These are phyloP conservation scores for Paralichthys olivaceus DNA, from an alignment of 2,113 vertebrate genomes.

Conservation along the genomic window DNA sequence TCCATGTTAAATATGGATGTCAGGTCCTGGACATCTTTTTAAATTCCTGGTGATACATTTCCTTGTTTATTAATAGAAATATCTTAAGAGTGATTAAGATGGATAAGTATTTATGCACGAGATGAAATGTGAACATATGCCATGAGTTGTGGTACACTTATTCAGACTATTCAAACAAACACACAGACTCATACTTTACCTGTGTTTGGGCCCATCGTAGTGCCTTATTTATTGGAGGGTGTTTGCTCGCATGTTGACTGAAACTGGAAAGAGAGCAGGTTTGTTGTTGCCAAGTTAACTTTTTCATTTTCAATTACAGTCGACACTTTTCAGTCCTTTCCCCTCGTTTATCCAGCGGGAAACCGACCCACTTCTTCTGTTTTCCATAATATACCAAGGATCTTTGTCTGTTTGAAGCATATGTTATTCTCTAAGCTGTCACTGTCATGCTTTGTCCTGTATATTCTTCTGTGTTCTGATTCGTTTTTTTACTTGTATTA, in stretches of 20 bases:
- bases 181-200: conserved; percentile 12
- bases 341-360: conserved; percentile 15
- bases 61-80: conserved; percentile 69
- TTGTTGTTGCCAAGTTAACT: conserved; percentile 44
- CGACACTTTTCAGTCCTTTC: conserved; percentile 21
- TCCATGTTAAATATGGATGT: conserved; percentile 40
- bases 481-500: conserved; percentile 89
- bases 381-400: conserved; percentile 53
- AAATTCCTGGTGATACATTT: conserved; percentile 61
- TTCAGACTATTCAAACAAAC: conserved; percentile 42
- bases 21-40: conserved; percentile 39
- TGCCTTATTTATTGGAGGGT: conserved; percentile 78
- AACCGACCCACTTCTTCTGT: conserved; percentile 6
- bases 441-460: conserved; percentile 82
- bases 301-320: conserved; percentile 30
- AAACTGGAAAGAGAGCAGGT: conserved; percentile 67
- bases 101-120: conserved; percentile 79
- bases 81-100: conserved; percentile 75
- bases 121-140: conserved; percentile 72
- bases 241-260: conserved; percentile 47
- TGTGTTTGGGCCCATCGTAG: conserved; percentile 46
- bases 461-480: conserved; percentile 88
- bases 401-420: conserved; percentile 55
- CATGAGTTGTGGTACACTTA: conserved; percentile 52
- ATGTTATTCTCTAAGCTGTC: conserved; percentile 59